Percentiles rank a stretch among this genome's conserved stretches.
These are phyloP conservation scores for Heliopora coerulea DNA, from an alignment of 92 coral and sea anemone genomes.

Conservation along the genomic window DNA sequence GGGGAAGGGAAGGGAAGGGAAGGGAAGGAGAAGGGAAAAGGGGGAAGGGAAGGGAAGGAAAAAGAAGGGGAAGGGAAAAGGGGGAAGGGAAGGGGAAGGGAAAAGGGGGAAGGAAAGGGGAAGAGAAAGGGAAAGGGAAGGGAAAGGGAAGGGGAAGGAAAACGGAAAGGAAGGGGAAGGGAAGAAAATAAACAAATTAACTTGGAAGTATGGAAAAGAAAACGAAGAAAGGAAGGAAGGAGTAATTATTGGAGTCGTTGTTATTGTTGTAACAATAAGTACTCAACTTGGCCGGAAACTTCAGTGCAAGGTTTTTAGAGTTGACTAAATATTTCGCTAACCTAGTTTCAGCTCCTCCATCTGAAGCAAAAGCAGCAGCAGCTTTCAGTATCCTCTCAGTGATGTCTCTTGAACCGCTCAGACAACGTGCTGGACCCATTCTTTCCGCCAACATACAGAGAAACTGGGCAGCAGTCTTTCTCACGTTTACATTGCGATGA, in stretches of 20 bases:
- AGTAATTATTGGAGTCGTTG: too few relatives aligned
- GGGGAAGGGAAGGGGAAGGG: too few relatives aligned
- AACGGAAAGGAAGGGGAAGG: too few relatives aligned
- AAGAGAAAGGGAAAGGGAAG: too few relatives aligned
- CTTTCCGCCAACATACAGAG: slow-evolving; percentile 88
- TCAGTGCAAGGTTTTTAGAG: too few relatives aligned
- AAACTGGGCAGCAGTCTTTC: slow-evolving; percentile 91
- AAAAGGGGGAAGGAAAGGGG: too few relatives aligned
- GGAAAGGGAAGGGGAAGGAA: too few relatives aligned
- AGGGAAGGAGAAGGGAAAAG: not conserved
- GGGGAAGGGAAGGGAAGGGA: not conserved
- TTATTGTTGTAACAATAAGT: too few relatives aligned
- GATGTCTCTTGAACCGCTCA: slow-evolving; percentile 93
- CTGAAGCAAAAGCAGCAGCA: slow-evolving; percentile 86
- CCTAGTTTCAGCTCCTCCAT: slow-evolving; percentile 94
- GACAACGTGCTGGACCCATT: slow-evolving; percentile 83
- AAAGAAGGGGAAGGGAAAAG: not conserved
- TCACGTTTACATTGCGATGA: slow-evolving; percentile 81
- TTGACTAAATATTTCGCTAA: not conserved
- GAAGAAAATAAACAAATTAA: too few relatives aligned
- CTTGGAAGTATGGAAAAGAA: not conserved
- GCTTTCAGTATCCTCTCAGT: slow-evolving; percentile 85
- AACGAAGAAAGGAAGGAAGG: not conserved
- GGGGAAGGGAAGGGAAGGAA: not conserved
- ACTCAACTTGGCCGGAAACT: too few relatives aligned